phyloP scores from a whole-genome alignment of 1,140 invertebrate species.

The Chymomyza costata region DNA sequence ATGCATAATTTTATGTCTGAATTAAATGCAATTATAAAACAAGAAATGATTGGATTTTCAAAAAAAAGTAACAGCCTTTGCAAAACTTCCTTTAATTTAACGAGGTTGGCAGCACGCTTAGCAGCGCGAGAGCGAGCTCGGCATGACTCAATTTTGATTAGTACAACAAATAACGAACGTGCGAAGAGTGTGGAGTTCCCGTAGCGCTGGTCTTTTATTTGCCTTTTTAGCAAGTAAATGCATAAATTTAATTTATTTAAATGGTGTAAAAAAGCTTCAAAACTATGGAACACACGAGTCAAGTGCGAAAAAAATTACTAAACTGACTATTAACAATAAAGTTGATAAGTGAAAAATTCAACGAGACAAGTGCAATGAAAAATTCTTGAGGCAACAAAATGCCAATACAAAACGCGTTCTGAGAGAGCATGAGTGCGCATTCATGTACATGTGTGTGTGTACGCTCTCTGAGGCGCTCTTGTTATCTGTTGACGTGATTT shows the following conservation, averaged over 20 bases:
- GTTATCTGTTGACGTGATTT: no score
- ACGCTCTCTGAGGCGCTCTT: conserved; percentile 8
- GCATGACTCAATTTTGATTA: conserved; percentile 41
- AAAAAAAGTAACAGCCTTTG: no score
- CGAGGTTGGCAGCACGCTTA: no score
- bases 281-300: neutral
- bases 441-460: conserved; percentile 21
- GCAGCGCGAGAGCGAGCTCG: no score
- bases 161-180: conserved; percentile 61
- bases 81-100: no score
- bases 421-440: conserved; percentile 24
- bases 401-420: conserved; percentile 47
- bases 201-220: conserved; percentile 31
- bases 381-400: conserved; percentile 26
- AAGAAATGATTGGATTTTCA: no score
- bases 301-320: neutral
- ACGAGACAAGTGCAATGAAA: conserved; percentile 42
- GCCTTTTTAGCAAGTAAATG: conserved; percentile 43
- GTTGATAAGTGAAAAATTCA: conserved; percentile 4
- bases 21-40: no score
- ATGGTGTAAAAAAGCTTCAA: neutral
- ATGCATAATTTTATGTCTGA: no score
- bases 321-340: neutral
- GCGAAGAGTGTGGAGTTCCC: conserved; percentile 49
- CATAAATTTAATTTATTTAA: neutral